Evolutionary conservation across 1,140 invertebrate species (phyloP).

Genomic region (Armadillidium nasatum): DNA sequence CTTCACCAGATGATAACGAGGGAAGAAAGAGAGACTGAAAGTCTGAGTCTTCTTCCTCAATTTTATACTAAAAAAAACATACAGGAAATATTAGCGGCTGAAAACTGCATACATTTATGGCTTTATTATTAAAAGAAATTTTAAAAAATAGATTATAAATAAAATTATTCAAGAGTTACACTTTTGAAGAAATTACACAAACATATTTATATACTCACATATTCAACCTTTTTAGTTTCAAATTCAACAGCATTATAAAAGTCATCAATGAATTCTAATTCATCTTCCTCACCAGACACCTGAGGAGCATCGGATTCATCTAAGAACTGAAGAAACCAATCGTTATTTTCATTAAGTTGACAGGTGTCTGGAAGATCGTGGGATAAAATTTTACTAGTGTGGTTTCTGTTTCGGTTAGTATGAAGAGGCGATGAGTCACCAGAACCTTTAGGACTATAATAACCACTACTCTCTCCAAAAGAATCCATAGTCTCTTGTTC

Average conservation of each 20-base stretch:
- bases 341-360: background rate
- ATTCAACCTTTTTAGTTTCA: background rate
- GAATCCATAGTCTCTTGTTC: conserved; percentile 57
- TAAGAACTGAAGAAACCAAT: background rate
- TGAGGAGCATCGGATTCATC: conserved; percentile 27
- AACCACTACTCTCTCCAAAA: conserved; percentile 73
- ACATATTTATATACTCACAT: background rate
- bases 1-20: background rate
- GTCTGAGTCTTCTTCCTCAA: background rate
- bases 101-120: too few species aligned
- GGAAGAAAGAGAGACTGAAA: background rate
- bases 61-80: background rate
- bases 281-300: conserved; percentile 23
- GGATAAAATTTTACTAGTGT: conserved; percentile 9
- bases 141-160: too few species aligned
- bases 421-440: conserved; percentile 48
- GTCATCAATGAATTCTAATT: conserved; percentile 25
- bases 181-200: conserved; percentile 1
- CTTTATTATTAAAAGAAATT: too few species aligned
- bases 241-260: background rate
- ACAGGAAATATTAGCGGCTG: too few species aligned
- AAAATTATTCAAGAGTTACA: too few species aligned
- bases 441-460: conserved; percentile 65
- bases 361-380: conserved; percentile 9
- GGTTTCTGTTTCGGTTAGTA: conserved; percentile 25